Evolutionary conservation across 1,140 invertebrate species (phyloP), one percentile per base, ranked within the genome.

Genomic region (Platyscapa corneri): DNA sequence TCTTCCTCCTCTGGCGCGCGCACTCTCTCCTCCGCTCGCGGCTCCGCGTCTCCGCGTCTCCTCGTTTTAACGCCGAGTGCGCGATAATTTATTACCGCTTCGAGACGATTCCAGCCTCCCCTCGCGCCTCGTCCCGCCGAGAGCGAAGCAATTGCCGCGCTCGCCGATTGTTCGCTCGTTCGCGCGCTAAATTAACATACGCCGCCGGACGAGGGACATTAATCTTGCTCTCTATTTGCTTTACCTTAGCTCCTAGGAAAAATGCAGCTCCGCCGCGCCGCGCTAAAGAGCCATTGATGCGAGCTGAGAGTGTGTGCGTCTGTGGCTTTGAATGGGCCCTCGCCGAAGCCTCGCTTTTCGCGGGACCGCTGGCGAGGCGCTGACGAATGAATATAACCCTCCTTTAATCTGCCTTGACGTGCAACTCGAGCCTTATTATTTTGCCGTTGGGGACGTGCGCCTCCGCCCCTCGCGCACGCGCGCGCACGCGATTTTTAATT

Each of bases 81-180:
- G 83, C 75, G 83, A 80, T 84, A 84, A 84, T 84, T 84, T 84
- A 84, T 84, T 79, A 56, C 76, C 75, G 75, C 75, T 72, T 65
- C 67, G 77, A 77, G 49, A 80, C 23, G 32, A 79, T 84, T 79
- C 72, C 83, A 72, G 79, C 76, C 74, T 75, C 53, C 34, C 60
- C 23, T 60, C 27, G 23, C 56, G 27, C 56, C 23, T 60, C 27
- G 23, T 23, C 27, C 56, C 27, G 27, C 42, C 64, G 46, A 8
- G 60, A 42, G 60, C 10, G 32, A 16, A 10, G 67, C 56, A 72
- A 81, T 80, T 67, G 80, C 30, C 30, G 2, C 1, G 64, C 32
- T 37, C 16, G 6, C 18, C 34, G 18, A 75, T 46, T 75, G 39
- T 46, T 75, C 27, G n/a, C 42, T 46, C 42, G 27, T 16, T 16